Evolutionary conservation across 2,797 vertebrate species (phyloP), one percentile per base, ranked within the genome.

Genomic region (Acipenser ruthenus): DNA sequence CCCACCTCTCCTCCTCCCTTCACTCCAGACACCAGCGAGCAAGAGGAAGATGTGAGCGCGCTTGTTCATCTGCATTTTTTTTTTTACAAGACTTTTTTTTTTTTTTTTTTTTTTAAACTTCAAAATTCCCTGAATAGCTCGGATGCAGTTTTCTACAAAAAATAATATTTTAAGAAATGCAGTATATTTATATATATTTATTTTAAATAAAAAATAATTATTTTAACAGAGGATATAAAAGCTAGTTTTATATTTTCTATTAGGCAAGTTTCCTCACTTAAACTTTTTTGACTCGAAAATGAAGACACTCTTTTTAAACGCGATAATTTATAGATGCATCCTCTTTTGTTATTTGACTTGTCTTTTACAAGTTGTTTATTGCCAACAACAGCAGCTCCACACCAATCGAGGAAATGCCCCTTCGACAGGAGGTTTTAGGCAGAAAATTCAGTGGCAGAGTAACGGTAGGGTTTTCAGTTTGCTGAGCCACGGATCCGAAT

Each of bases 401-500:
- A 50, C 69, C 3, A 77, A 69, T 10, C 74, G 68, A 50, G 80
- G 77, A 6, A 80, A 80, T 11, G 75, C 77, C 1, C 81, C 74
- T 4, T 79, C 85, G 11, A 86, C 86, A 1, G 87, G 88, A 70
- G 72, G 79, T 66, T 93, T 91, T 77, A 86, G 91, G 67, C 93
- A 94, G 76, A 80, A 84, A 65, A 84, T 94, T 74, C 90, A 89
- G 72, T 96, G 94, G 95, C 89, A 87, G 80, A 92, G 93, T 72
- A 93, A 94, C 77, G 95, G 94, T 67, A 93, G 92, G 84, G 87
- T 93, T 65, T 94, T 84, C 75, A 90, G 91, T 74, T 83, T 95
- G 68, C 80, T 88, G 65, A 92, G 91, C 81, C 85, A 80, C 12
- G 92, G 90, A 3, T 72, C 92, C 0, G 82, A 86, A 72, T 94